Percentiles rank a stretch among this genome's conserved stretches.
Evolutionary conservation across 2,888 invertebrate species (phyloP).

Genomic region (Ophion slaviceki): DNA sequence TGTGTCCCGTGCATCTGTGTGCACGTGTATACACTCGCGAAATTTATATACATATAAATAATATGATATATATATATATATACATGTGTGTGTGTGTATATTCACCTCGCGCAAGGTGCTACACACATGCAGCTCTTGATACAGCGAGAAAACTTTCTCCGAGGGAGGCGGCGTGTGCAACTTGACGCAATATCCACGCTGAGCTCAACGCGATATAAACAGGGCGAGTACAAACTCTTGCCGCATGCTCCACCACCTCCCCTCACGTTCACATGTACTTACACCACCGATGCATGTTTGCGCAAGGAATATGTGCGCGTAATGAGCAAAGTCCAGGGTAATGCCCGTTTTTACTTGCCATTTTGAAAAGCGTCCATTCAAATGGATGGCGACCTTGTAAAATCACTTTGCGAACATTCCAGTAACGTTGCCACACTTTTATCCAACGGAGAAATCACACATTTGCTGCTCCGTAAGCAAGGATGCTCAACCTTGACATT

Average conservation of each 20-base stretch:
- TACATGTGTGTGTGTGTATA: neutral
- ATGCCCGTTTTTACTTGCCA: constrained; percentile 51
- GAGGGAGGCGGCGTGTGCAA: constrained; percentile 64
- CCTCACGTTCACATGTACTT: constrained; percentile 9
- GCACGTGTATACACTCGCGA: constrained; percentile 18
- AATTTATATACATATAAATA: neutral
- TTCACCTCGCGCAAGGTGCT: constrained; percentile 3
- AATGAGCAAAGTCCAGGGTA: constrained; percentile 47
- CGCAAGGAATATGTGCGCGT: neutral
- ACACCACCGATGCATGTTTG: neutral
- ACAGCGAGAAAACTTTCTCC: constrained; percentile 72
- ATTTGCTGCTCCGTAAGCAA: neutral
- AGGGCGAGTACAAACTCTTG: constrained; percentile 66
- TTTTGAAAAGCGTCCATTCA: neutral
- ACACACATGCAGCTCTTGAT: constrained; percentile 2
- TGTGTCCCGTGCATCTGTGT: constrained; percentile 11
- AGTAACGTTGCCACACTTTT: neutral
- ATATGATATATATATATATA: constrained; percentile 1
- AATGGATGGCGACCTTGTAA: neutral
- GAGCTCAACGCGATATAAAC: constrained; percentile 71
- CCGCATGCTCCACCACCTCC: constrained; percentile 25
- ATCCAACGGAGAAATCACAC: neutral
- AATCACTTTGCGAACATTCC: constrained; percentile 1
- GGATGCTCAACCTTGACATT: too few species aligned
- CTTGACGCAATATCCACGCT: constrained; percentile 73